Base-by-base conservation (phyloP, 2,797 vertebrate genomes). In the Propithecus perrieri region DNA sequence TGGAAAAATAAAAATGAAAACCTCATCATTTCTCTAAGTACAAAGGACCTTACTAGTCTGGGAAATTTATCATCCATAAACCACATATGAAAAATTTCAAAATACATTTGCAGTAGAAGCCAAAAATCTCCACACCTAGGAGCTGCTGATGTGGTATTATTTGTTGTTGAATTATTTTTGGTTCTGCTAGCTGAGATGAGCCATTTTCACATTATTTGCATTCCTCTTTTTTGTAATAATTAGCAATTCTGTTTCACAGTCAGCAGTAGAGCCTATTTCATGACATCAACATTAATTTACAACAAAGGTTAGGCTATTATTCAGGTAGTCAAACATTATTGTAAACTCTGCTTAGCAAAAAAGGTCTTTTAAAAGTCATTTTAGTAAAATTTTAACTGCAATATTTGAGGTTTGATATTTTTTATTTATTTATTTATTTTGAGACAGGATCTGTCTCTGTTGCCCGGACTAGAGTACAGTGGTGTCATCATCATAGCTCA, bases 161-260 rank as follows among this genome's bases (percentile, higher is more conserved):
- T 93, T 95, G 65, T 87, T 88, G 41, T 43, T 76, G 57, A 63
- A 78, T 91, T 97, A 97, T 94, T 97, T 97, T 95, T 96, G 86
- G 88, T 74, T 93, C 79, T 89, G 38, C 89, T 84, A 30, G 48
- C 83, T 78, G 61, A 93, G 79, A 97, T 38, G 38, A 93, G 89
- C 55, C 57, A 76, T 87, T 95, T 97, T 43, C n/a, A 59, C 33
- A 43, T 91, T 50, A 92, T 94, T 96, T 97, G 5, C 41, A 76
- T 72, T 7, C 48, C 26, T 11, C 7, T 50, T 35, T 84, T 83
- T 91, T 83, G 55, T 83, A 94, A 94, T 96, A 97, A 96, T 98
- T 97, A 96, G 71, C 88, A 95, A 95, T 96, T 90, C 83, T 35
- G 5, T 43, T 95, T 96, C 85, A n/a, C 41, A 96, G 63, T 86